These are phyloP conservation scores for Tenthredo mesomela DNA, from an alignment of 2,888 invertebrate genomes.

Conservation along the genomic window DNA sequence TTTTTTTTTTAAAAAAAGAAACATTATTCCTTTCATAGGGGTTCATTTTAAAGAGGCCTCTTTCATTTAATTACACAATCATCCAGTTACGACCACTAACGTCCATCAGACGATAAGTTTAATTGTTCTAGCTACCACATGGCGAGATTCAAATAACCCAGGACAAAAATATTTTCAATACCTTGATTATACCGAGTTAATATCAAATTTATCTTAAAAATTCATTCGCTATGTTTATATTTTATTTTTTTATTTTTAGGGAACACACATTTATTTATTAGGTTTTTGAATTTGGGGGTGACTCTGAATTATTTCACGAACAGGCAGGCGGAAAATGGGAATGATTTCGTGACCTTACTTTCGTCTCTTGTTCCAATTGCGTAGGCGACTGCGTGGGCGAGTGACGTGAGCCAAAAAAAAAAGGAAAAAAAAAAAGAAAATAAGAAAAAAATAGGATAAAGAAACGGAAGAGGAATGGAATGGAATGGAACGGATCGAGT, in stretches of 20 bases:
- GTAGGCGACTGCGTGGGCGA: background rate
- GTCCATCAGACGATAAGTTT: too few relatives aligned
- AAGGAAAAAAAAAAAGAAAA: background rate
- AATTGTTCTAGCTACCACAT: too few relatives aligned
- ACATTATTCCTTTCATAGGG: too few relatives aligned
- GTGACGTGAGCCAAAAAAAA: background rate
- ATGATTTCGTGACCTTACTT: background rate
- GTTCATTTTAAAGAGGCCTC: background rate
- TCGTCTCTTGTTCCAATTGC: background rate
- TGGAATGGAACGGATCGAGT: slow-evolving; percentile 33
- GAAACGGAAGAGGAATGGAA: slow-evolving; percentile 17
- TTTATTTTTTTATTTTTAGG: too few relatives aligned
- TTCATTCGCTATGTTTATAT: too few relatives aligned
- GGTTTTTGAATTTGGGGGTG: background rate
- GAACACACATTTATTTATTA: too few relatives aligned
- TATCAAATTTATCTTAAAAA: too few relatives aligned
- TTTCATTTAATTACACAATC: background rate
- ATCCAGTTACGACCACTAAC: too few relatives aligned
- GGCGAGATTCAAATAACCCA: too few relatives aligned
- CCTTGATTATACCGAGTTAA: too few relatives aligned
- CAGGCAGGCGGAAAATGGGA: background rate
- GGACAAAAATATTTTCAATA: too few relatives aligned
- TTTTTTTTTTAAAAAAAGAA: background rate
- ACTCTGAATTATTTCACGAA: background rate
- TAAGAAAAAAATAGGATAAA: slow-evolving; percentile 23